Evolutionary conservation across 2,797 vertebrate species (phyloP).

Genomic region (Tinamus major): DNA sequence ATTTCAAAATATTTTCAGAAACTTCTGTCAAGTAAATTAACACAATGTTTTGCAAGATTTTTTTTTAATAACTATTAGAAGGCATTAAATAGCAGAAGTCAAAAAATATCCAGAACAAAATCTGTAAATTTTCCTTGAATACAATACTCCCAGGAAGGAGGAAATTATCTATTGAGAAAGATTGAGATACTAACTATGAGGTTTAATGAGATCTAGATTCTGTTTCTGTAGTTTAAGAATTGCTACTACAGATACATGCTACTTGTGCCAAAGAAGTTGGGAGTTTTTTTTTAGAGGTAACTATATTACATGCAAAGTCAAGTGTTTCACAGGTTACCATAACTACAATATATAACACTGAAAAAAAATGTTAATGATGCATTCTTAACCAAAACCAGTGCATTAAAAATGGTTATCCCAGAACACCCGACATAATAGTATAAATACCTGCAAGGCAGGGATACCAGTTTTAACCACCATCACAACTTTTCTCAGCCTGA

Average conservation of each 20-base stretch:
- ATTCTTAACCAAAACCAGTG: not conserved
- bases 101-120: not conserved
- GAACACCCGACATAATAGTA: not conserved
- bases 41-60: not conserved
- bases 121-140: not conserved
- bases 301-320: conserved; percentile 8
- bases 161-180: not conserved
- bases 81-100: not conserved
- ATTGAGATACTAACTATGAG: not conserved
- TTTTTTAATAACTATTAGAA: not conserved
- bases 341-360: conserved; percentile 42
- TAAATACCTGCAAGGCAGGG: conserved; percentile 14
- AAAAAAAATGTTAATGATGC: conserved; percentile 24
- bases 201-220: not conserved
- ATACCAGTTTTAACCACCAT: not conserved
- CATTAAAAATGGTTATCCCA: conserved; percentile 14
- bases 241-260: not conserved
- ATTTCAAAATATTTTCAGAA: not conserved
- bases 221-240: not conserved
- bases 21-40: not conserved
- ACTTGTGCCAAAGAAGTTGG: not conserved
- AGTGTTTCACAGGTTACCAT: conserved; percentile 32
- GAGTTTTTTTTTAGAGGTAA: not conserved
- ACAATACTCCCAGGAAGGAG: not conserved
- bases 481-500: not conserved